Percentiles rank a stretch among this genome's conserved stretches.
Conservation (phyloP, 2,888 invertebrate genomes). For the Scaptomyza tumidula region DNA sequence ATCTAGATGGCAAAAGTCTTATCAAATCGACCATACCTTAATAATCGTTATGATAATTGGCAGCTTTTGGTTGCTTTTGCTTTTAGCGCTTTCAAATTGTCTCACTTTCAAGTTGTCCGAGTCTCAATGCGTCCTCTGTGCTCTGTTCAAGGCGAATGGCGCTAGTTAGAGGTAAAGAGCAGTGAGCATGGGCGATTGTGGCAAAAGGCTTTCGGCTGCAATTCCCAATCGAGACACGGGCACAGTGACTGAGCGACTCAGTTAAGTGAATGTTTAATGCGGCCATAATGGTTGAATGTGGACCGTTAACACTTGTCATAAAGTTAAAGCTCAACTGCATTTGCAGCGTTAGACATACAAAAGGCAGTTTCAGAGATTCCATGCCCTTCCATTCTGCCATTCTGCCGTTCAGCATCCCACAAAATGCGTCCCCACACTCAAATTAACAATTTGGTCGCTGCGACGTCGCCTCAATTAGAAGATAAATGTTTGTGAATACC, state of each 20-base stretch:
- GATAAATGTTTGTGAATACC: constrained; percentile 65
- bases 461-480: constrained; percentile 67
- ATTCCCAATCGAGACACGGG: constrained; percentile 45
- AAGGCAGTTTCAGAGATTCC: constrained; percentile 14
- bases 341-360: constrained; percentile 36
- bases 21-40: too few relatives aligned
- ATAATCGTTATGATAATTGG: neutral
- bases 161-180: constrained; percentile 6
- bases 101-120: neutral
- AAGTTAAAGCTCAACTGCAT: constrained; percentile 66
- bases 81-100: neutral
- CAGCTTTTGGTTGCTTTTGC: neutral
- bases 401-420: neutral
- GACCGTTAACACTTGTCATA: constrained; percentile 71
- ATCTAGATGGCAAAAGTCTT: too few relatives aligned
- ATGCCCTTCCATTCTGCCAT: neutral
- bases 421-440: constrained; percentile 51
- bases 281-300: constrained; percentile 57
- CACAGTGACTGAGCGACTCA: constrained; percentile 20
- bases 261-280: constrained; percentile 66
- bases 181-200: constrained; percentile 20
- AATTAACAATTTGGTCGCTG: constrained; percentile 58
- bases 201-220: constrained; percentile 39
- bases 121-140: neutral
- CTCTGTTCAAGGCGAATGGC: neutral